Evolutionary conservation across 2,113 vertebrate species (phyloP).

Genomic region (Gadus macrocephalus): DNA sequence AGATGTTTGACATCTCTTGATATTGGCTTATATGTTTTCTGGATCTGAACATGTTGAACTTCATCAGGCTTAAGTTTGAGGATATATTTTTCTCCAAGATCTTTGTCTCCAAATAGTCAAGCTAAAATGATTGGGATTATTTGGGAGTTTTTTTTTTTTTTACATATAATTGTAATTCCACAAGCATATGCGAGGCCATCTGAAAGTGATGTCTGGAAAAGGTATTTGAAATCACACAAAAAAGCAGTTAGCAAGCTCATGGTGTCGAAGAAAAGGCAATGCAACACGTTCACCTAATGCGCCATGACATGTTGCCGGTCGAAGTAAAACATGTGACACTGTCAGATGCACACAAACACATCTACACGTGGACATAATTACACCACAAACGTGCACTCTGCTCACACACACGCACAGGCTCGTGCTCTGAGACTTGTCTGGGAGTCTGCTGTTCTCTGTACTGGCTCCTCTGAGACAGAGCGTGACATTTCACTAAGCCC

Average conservation of each 20-base stretch:
- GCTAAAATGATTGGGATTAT: too few species aligned
- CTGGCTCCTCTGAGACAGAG: constrained; percentile 42
- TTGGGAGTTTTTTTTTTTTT: too few species aligned
- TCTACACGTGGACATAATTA: neutral
- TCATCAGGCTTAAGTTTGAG: too few species aligned
- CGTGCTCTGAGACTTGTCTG: constrained; percentile 41
- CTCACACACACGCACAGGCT: constrained; percentile 16
- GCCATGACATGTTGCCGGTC: constrained; percentile 10
- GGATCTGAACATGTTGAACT: too few species aligned
- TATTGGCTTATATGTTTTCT: too few species aligned
- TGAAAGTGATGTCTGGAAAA: too few species aligned
- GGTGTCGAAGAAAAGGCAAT: constrained; percentile 9
- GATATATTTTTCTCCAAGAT: too few species aligned
- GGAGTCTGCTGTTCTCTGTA: constrained; percentile 24
- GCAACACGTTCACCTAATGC: constrained; percentile 13
- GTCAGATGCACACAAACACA: constrained; percentile 19
- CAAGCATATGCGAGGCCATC: too few species aligned
- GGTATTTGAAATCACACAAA: constrained; percentile 17
- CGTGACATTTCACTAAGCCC: constrained; percentile 32
- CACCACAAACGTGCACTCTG: neutral
- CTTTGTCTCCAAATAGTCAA: too few species aligned
- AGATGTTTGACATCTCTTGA: too few species aligned
- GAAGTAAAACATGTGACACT: constrained; percentile 23
- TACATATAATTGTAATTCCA: too few species aligned
- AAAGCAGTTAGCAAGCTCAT: constrained; percentile 8